phyloP scores from a whole-genome alignment of 2,888 invertebrate species.

The Eretmocerus hayati region DNA sequence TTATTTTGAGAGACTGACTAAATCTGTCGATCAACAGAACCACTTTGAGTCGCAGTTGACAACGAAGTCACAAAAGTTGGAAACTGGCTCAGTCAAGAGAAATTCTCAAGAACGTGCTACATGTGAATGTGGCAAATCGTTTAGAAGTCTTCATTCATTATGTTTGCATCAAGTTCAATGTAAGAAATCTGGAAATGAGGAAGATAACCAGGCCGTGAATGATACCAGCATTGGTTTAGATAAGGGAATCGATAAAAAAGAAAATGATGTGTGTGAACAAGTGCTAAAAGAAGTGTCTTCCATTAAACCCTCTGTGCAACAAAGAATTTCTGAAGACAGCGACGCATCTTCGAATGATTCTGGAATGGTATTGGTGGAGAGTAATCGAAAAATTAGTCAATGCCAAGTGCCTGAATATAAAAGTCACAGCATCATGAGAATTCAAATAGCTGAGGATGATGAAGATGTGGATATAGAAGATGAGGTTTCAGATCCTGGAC shows the following conservation, averaged over 20 bases:
- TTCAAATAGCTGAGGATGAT: slow-evolving; percentile 30
- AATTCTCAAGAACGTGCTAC: slow-evolving; percentile 8
- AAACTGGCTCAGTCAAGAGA: too few relatives aligned
- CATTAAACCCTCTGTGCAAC: slow-evolving; percentile 25
- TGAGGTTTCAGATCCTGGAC: slow-evolving; percentile 7
- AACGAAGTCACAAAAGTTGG: too few relatives aligned
- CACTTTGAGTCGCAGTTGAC: too few relatives aligned
- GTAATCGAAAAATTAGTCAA: slow-evolving; percentile 10
- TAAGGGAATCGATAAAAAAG: slow-evolving; percentile 41
- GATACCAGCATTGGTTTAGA: slow-evolving; percentile 39
- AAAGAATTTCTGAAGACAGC: slow-evolving; percentile 20
- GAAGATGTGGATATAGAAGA: slow-evolving; percentile 35
- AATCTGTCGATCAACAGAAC: too few relatives aligned
- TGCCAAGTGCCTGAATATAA: slow-evolving; percentile 1
- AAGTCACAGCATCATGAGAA: slow-evolving; percentile 31
- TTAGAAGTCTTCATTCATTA: slow-evolving; percentile 34
- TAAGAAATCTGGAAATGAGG: slow-evolving; percentile 8
- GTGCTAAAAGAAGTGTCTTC: slow-evolving; percentile 32
- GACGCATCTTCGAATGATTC: slow-evolving; percentile 23
- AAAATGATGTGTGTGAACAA: slow-evolving; percentile 41
- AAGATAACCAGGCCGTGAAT: slow-evolving; percentile 8
- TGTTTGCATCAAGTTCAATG: slow-evolving; percentile 34
- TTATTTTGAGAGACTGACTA: too few relatives aligned
- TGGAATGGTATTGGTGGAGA: slow-evolving; percentile 21
- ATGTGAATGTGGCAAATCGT: slow-evolving; percentile 35